Percentiles rank a stretch among this genome's conserved stretches.
These are phyloP conservation scores for Sibirionetta formosa DNA, from an alignment of 2,797 vertebrate species.

Conservation along the genomic window DNA sequence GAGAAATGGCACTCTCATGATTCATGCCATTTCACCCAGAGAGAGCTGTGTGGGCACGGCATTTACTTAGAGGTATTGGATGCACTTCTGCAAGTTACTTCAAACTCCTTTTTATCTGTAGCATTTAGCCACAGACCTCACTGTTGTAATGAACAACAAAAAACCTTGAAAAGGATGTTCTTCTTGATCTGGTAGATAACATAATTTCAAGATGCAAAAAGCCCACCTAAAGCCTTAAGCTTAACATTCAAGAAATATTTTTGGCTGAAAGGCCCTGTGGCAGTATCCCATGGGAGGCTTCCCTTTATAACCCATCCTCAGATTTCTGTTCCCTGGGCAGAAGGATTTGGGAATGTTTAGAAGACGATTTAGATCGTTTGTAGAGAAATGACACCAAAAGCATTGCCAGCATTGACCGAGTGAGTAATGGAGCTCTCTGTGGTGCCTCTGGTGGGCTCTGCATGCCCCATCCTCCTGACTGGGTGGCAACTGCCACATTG, in stretches of 20 bases:
- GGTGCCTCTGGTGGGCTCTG: not conserved
- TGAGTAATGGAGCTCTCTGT: not conserved
- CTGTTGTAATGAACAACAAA: not conserved
- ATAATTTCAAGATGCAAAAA: not conserved
- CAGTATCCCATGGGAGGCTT: not conserved
- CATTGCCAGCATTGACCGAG: not conserved
- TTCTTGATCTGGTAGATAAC: not conserved
- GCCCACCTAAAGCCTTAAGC: not conserved
- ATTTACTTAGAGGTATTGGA: constrained; percentile 15
- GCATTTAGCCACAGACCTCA: not conserved
- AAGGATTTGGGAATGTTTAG: not conserved
- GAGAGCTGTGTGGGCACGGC: not conserved
- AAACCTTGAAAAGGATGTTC: not conserved
- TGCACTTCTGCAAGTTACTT: not conserved
- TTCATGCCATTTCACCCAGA: not conserved
- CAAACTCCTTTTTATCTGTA: not conserved
- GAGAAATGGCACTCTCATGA: not conserved
- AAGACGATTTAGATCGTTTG: not conserved
- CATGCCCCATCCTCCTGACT: not conserved
- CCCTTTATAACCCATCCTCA: not conserved
- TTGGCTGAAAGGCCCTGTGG: not conserved
- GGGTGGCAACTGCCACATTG: not conserved
- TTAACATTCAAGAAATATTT: not conserved
- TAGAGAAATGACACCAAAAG: not conserved
- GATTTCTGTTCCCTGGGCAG: not conserved